Conservation (phyloP, 2,888 invertebrate genomes). For the Villa cingulata region DNA sequence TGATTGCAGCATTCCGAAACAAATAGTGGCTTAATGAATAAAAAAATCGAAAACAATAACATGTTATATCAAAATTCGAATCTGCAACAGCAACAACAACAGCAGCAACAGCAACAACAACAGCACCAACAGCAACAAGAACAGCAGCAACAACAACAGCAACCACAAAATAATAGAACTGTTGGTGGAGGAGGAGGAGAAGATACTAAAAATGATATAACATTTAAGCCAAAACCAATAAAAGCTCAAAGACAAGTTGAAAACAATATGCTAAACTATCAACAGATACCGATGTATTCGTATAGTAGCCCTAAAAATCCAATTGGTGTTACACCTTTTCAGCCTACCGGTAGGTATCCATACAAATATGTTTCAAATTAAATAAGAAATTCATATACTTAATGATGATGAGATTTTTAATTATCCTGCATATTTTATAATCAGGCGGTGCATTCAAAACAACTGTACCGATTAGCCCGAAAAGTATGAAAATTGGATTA, state of each 20-base stretch:
- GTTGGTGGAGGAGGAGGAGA: conserved; percentile 8
- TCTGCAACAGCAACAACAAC: neutral
- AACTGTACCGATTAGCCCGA: conserved; percentile 49
- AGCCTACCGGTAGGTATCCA: conserved; percentile 50
- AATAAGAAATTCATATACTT: too few relatives aligned
- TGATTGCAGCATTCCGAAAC: conserved; percentile 12
- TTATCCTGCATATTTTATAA: neutral
- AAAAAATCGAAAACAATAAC: conserved; percentile 14
- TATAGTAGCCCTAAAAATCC: conserved; percentile 64
- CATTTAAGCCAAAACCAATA: conserved; percentile 80
- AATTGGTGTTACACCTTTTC: conserved; percentile 74
- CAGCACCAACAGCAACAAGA: too few relatives aligned
- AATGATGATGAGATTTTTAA: neutral
- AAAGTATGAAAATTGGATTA: conserved; percentile 31
- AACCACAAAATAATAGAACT: conserved; percentile 9
- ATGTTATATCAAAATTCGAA: conserved; percentile 8
- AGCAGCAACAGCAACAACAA: conserved; percentile 13
- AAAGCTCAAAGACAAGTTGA: conserved; percentile 53
- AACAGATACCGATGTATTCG: conserved; percentile 37
- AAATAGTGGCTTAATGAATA: conserved; percentile 4
- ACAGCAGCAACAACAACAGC: too few relatives aligned
- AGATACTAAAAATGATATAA: conserved; percentile 49
- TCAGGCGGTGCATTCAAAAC: conserved; percentile 81
- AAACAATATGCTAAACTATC: conserved; percentile 32
- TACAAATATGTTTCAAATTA: neutral